Conservation (phyloP, 2,113 vertebrate species). For the Colius striatus region DNA sequence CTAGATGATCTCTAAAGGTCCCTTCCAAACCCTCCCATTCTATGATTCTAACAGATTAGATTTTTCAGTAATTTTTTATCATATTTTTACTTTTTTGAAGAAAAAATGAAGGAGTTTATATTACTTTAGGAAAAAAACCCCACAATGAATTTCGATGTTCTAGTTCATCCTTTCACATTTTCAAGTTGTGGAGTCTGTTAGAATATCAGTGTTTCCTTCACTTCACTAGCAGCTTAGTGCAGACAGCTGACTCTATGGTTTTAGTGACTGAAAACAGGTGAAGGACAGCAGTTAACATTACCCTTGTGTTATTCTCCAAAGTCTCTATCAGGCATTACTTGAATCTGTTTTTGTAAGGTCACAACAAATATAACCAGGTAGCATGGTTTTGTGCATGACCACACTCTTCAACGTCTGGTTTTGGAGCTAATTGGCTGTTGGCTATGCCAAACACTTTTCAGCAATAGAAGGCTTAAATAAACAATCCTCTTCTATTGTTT, state of each 20-base stretch:
- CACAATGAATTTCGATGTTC: neutral
- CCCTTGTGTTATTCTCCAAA: neutral
- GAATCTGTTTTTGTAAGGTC: neutral
- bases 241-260: neutral
- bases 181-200: neutral
- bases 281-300: neutral
- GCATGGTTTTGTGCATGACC: neutral
- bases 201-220: neutral
- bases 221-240: neutral
- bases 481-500: neutral
- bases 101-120: neutral
- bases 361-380: neutral
- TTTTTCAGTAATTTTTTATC: neutral
- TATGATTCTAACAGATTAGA: neutral
- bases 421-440: neutral
- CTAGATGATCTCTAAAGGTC: too few relatives aligned
- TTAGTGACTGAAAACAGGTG: neutral
- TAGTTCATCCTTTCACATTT: neutral
- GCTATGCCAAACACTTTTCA: neutral
- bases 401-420: neutral
- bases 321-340: neutral
- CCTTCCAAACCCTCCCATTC: too few relatives aligned
- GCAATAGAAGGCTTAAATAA: neutral
- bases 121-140: neutral
- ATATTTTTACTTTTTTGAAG: neutral